These are phyloP conservation scores for Calycopis cecrops DNA, from an alignment of 1,140 invertebrate genomes.

Conservation along the genomic window DNA sequence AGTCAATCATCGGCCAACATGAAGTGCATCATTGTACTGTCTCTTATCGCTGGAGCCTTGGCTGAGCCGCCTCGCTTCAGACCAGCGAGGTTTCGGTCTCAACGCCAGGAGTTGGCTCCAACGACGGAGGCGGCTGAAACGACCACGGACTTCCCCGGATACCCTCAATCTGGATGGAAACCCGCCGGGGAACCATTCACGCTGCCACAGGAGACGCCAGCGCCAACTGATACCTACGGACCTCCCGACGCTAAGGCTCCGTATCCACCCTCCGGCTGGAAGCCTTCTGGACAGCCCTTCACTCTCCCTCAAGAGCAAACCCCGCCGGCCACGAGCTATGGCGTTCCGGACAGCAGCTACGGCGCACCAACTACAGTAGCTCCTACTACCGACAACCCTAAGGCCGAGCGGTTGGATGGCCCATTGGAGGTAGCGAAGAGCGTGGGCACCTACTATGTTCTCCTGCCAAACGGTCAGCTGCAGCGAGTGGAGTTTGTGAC, in stretches of 20 bases:
- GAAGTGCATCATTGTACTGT: conserved; percentile 44
- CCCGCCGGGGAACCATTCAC: conserved; percentile 57
- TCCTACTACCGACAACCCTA: conserved; percentile 43
- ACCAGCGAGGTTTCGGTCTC: conserved; percentile 59
- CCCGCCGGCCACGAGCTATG: conserved; percentile 49
- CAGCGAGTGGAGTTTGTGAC: conserved; percentile 53
- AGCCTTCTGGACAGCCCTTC: conserved; percentile 45
- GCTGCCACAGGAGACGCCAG: conserved; percentile 33
- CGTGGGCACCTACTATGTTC: conserved; percentile 52
- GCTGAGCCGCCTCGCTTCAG: conserved; percentile 61
- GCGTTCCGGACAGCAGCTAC: conserved; percentile 49
- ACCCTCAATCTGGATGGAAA: conserved; percentile 63
- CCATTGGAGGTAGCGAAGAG: conserved; percentile 57
- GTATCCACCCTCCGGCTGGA: conserved; percentile 57
- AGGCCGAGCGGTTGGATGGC: conserved; percentile 49
- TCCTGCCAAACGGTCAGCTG: conserved; percentile 53
- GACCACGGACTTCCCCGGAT: conserved; percentile 38
- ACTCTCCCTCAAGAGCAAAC: conserved; percentile 44
- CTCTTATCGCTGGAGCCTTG: conserved; percentile 32
- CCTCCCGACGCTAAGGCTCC: conserved; percentile 38
- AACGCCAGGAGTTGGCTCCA: conserved; percentile 53
- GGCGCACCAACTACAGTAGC: conserved; percentile 41
- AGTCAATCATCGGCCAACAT: conserved; percentile 39
- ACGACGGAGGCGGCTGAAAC: conserved; percentile 46
- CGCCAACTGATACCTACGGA: conserved; percentile 40